Evolutionary conservation across 1,140 invertebrate species (phyloP).

Genomic region (Bacillus rossius): DNA sequence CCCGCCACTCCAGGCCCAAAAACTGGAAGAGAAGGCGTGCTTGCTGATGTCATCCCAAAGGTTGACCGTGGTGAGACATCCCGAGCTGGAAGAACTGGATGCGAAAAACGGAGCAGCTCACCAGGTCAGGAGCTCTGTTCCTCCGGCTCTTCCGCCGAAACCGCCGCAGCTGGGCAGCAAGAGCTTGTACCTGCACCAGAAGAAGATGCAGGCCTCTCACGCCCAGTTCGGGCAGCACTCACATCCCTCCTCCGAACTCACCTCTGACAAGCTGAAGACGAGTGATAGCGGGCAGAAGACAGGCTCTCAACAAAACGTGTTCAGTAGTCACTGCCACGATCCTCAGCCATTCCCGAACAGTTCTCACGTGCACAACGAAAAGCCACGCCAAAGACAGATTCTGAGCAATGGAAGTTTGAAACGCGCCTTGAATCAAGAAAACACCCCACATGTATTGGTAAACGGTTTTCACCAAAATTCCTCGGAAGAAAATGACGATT

Average conservation of each 20-base stretch:
- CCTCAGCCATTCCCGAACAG: too few species aligned
- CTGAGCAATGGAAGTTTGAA: slow-evolving; percentile 15
- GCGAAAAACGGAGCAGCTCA: slow-evolving; percentile 17
- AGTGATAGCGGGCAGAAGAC: too few species aligned
- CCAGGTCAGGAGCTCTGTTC: slow-evolving; percentile 49
- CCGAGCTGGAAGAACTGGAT: slow-evolving; percentile 50
- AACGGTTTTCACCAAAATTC: neutral
- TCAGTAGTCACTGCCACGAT: too few species aligned
- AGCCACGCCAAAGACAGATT: slow-evolving; percentile 9
- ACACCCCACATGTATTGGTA: neutral
- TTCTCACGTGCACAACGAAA: neutral
- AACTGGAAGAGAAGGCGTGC: slow-evolving; percentile 38
- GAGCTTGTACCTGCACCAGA: neutral
- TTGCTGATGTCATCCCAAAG: slow-evolving; percentile 39
- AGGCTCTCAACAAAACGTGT: too few species aligned
- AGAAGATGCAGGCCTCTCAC: too few species aligned
- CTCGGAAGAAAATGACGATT: neutral
- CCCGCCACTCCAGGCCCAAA: slow-evolving; percentile 9
- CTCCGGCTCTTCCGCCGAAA: slow-evolving; percentile 62
- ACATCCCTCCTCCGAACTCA: too few species aligned
- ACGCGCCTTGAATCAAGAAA: neutral
- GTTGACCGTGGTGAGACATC: slow-evolving; percentile 49
- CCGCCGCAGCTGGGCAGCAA: slow-evolving; percentile 54
- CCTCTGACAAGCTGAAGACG: neutral
- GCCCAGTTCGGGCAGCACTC: too few species aligned